These are phyloP conservation scores for Sphaerophoria taeniata DNA, from an alignment of 2,888 invertebrate genomes.

Conservation along the genomic window DNA sequence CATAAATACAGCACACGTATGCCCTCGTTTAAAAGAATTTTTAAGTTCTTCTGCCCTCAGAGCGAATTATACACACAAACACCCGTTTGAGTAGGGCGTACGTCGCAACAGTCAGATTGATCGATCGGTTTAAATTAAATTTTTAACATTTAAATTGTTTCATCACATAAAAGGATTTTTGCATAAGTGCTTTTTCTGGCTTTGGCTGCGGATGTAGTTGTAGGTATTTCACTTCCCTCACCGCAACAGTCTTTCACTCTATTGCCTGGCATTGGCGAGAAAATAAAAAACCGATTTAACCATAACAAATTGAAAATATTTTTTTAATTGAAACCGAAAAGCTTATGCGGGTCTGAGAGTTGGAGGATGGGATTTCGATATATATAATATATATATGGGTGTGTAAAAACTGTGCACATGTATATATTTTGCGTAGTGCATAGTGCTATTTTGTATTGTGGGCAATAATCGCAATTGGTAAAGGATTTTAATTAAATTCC, in stretches of 20 bases:
- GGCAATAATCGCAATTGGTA: conserved; percentile 66
- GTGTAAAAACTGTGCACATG: too few relatives aligned
- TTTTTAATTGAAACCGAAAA: conserved; percentile 70
- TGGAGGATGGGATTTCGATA: conserved; percentile 19
- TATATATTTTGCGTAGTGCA: not conserved
- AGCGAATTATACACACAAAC: conserved; percentile 51
- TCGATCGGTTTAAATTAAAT: conserved; percentile 74
- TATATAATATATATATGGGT: not conserved
- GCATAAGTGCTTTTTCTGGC: conserved; percentile 55
- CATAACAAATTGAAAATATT: conserved; percentile 74
- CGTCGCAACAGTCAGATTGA: conserved; percentile 61
- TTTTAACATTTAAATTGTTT: conserved; percentile 74
- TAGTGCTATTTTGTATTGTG: conserved; percentile 35
- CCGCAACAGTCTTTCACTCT: conserved; percentile 58
- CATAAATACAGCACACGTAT: not conserved
- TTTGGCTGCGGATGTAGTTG: conserved; percentile 53
- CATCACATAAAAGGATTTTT: conserved; percentile 73
- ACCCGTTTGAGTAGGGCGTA: conserved; percentile 37
- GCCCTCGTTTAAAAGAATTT: not conserved
- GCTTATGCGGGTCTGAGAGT: conserved; percentile 18
- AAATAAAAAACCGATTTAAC: conserved; percentile 65
- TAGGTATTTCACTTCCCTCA: conserved; percentile 34
- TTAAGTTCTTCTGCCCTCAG: conserved; percentile 38
- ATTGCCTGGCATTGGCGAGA: conserved; percentile 22
- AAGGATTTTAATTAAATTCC: conserved; percentile 74